Evolutionary conservation across 1,140 invertebrate genomes (phyloP).

Genomic region (Drosophila pseudoobscura): DNA sequence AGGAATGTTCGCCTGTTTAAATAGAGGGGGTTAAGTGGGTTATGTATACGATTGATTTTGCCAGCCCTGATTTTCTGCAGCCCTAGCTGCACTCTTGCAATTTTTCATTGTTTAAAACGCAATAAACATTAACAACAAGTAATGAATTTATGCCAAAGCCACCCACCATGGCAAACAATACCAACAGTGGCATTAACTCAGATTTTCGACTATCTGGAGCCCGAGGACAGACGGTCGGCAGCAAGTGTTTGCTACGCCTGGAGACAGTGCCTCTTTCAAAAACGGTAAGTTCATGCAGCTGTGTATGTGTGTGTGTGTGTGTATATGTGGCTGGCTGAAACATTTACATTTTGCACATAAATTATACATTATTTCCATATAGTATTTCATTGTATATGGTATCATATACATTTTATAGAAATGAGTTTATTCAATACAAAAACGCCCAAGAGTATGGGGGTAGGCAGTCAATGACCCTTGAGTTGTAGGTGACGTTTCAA

Average conservation of each 20-base stretch:
- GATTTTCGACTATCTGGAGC: slow-evolving; percentile 71
- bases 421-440: slow-evolving; percentile 16
- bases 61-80: too few species aligned
- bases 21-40: not conserved
- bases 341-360: slow-evolving; percentile 28
- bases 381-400: slow-evolving; percentile 13
- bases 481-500: slow-evolving; percentile 8
- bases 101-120: slow-evolving; percentile 48
- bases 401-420: slow-evolving; percentile 14
- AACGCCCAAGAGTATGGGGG: slow-evolving; percentile 8
- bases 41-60: too few species aligned
- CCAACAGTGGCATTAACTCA: slow-evolving; percentile 74
- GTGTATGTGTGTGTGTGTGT: slow-evolving; percentile 10
- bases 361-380: not conserved
- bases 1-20: too few species aligned
- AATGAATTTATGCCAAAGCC: slow-evolving; percentile 69
- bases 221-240: slow-evolving; percentile 61
- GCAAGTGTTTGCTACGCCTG: slow-evolving; percentile 74
- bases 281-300: slow-evolving; percentile 64
- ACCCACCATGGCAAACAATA: slow-evolving; percentile 74
- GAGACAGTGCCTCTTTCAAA: slow-evolving; percentile 76
- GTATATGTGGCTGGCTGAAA: slow-evolving; percentile 1
- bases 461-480: slow-evolving; percentile 14
- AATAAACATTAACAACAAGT: slow-evolving; percentile 51
- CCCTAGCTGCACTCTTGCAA: slow-evolving; percentile 9